Base-by-base conservation (phyloP, 1,140 invertebrate genomes). In the Drosophila triauraria region DNA sequence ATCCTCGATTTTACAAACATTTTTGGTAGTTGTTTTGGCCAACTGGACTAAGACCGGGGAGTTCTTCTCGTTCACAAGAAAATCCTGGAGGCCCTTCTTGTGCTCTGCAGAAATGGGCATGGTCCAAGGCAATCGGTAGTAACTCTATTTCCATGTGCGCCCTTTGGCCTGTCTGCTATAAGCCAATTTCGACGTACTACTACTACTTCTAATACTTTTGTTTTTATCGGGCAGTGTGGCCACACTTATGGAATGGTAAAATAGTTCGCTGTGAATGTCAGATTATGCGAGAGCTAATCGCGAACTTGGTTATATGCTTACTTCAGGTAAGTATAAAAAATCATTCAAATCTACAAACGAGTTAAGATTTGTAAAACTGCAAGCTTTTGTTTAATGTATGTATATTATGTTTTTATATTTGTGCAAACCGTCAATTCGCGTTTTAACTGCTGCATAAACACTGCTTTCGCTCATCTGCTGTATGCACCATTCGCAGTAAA, bases 21-120 rank as follows among this genome's bases (percentile, higher is more conserved):
- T 85, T 67, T 83, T 91, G 5, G 86, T 91, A 0, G 82, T 70
- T 51, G 67, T 76, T 23, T 71, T 82, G 4, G 81, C 79, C 15
- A 92, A 12, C 47, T 91, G 82, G 6, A 91, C 44, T n/a, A 92
- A 46, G 7, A 83, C 56, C 2, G 64, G 30, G 7, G 47, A 63
- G 25, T 91, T 78, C 25, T 40, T 57, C 40, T 91, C 80, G 15
- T 70, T 82, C 25, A 71, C 1, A 2, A 92, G 38, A 10, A 92
- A 30, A 62, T 92, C 90, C 8, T 62, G 58, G 1, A 92, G 70
- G 15, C 91, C 91, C 1, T 0, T 13, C 15, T 59, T 50, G 40
- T 91, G 69, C 3, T 42, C 15, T 0, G 61, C 74, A 3, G 65
- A 69, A 51, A 91, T 85, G 25, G 80, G 64, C 91, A 91, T 91